Conservation (phyloP, 2,888 invertebrate species). For the Xylocampa areola region DNA sequence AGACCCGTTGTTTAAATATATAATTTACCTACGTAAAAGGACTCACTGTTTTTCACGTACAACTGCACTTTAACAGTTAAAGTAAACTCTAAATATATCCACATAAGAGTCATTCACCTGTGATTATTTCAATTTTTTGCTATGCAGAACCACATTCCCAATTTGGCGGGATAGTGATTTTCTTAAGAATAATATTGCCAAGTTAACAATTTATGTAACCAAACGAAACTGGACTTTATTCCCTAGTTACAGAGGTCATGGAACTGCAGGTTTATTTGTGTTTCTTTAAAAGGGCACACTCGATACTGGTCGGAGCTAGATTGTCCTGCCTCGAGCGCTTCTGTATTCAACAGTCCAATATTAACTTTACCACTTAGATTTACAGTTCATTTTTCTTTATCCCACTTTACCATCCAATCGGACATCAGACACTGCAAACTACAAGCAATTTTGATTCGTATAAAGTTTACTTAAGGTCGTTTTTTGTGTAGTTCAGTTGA, state of each 20-base stretch:
- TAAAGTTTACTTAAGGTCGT: constrained; percentile 41
- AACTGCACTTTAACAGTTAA: constrained; percentile 2
- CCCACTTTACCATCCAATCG: constrained; percentile 53
- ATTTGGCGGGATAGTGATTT: constrained; percentile 72
- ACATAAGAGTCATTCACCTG: constrained; percentile 38
- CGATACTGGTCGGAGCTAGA: constrained; percentile 74
- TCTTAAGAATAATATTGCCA: constrained; percentile 57
- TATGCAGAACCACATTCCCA: constrained; percentile 68
- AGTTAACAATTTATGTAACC: constrained; percentile 17
- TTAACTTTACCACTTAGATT: constrained; percentile 55
- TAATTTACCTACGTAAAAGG: constrained; percentile 32
- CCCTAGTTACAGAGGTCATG: constrained; percentile 41
- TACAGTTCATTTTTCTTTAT: constrained; percentile 62
- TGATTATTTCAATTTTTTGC: constrained; percentile 54
- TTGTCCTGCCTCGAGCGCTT: constrained; percentile 69
- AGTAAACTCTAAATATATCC: constrained; percentile 24
- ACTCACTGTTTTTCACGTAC: constrained; percentile 6
- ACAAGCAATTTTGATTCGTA: constrained; percentile 49
- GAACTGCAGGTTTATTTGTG: constrained; percentile 50
- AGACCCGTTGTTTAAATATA: constrained; percentile 34
- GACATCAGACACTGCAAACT: constrained; percentile 35
- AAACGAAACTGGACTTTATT: constrained; percentile 57
- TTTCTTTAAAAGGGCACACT: constrained; percentile 71
- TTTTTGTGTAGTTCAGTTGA: constrained; percentile 37
- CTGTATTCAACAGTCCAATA: constrained; percentile 48